Base-by-base conservation (phyloP, 2,888 invertebrate genomes). In the Automeris io region DNA sequence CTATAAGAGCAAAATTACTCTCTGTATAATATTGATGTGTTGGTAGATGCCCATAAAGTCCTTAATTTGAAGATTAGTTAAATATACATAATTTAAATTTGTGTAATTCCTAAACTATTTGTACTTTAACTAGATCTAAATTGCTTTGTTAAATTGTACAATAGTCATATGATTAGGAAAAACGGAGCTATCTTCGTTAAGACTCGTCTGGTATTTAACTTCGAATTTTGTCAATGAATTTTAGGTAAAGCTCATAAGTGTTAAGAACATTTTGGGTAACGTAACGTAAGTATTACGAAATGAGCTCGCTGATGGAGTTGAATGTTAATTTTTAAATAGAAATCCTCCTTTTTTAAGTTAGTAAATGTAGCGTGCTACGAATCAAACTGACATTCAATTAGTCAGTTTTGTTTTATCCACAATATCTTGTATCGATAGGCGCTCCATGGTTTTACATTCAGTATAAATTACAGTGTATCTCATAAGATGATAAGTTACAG, bases 391-490 rank as follows among this genome's bases (percentile, higher is more conserved):
- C 77, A 61, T 67, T 70, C 61, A 74, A 72, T 71, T 73, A 68
- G 75, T 81, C 82, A 80, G 82, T 78, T 86, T 86, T 85, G 85
- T 85, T 86, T 85, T 83, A 86, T 86, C 86, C 87, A 86, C 86
- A 87, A 86, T 86, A 87, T 86, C 77, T 69, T 67, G 61, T 66
- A 69, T 61, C 54, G 61, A 72, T 65, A 74, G 77, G 73, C 74
- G 81, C 83, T 85, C 83, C 82, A 65, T 77, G 79, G 76, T 72
- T 70, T 69, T 70, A 66, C 68, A 69, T 74, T 75, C 82, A 80
- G 72, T 81, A 80, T 80, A 83, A 85, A 85, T 86, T 85, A 80
- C 82, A 81, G 85, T 83, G 83, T 86, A 86, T 85, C 81, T 83
- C 79, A 72, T 85, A 83, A 82, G 83, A 77, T 79, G 58, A 80